Conservation (phyloP, 2,797 vertebrate species). For the Perdix hodgsoniae region DNA sequence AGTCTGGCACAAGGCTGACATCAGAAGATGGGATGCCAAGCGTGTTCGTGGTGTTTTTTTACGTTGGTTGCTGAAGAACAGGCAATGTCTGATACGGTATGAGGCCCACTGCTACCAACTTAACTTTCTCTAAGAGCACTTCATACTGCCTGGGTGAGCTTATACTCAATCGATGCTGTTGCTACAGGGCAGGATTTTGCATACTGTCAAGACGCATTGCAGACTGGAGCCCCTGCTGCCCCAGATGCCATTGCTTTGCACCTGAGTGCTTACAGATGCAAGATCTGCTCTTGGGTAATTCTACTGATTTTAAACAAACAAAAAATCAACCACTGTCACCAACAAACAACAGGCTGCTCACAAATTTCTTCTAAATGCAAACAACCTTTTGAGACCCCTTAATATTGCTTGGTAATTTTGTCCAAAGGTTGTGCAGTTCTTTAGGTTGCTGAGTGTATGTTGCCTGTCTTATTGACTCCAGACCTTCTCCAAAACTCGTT, state of each 20-base stretch:
- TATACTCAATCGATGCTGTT: rapidly evolving
- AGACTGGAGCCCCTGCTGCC: background rate
- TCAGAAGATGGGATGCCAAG: background rate
- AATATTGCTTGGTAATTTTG: background rate
- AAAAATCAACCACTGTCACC: background rate
- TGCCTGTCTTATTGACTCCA: background rate
- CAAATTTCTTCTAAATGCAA: background rate
- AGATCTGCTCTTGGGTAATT: background rate
- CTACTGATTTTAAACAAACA: background rate
- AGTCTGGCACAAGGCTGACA: background rate
- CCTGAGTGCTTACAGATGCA: background rate
- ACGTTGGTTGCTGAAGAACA: background rate
- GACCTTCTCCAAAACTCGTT: conserved; percentile 7
- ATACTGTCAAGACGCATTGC: rapidly evolving
- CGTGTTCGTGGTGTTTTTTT: background rate
- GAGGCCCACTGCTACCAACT: background rate
- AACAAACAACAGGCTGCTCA: background rate
- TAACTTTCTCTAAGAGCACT: background rate
- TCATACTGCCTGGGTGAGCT: background rate
- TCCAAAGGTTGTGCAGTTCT: background rate
- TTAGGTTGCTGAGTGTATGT: background rate
- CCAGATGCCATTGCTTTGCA: background rate
- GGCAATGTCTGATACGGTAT: background rate
- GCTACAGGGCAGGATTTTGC: background rate
- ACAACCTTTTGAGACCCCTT: background rate